Conservation (phyloP, 2,113 vertebrate genomes). For the Sarotherodon lohbergeri region DNA sequence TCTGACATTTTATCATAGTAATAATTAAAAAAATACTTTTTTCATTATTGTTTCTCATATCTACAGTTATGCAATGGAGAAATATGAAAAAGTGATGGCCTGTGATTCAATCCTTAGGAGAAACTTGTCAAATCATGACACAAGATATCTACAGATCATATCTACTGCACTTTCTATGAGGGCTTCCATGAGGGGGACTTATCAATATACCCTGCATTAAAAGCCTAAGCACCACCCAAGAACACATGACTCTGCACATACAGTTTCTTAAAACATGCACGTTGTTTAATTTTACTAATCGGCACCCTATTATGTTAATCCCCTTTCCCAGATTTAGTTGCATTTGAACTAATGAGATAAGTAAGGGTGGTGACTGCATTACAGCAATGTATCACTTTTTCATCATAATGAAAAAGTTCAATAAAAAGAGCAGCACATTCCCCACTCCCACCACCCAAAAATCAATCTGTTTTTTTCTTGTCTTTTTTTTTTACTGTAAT, state of each 20-base stretch:
- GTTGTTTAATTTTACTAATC: slow-evolving; percentile 7
- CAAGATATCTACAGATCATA: not conserved
- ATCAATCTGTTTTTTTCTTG: not conserved
- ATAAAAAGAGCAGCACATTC: not conserved
- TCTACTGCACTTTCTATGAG: not conserved
- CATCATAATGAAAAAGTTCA: not conserved
- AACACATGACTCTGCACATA: not conserved
- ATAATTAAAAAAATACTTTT: not conserved
- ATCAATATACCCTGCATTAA: not conserved
- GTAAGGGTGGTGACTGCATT: not conserved
- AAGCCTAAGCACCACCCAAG: not conserved
- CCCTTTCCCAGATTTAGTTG: slow-evolving; percentile 10
- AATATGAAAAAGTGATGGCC: not conserved
- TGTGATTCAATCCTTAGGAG: not conserved
- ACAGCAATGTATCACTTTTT: not conserved
- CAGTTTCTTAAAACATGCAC: not conserved
- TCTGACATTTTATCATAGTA: not conserved
- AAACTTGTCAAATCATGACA: not conserved
- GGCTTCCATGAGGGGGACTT: not conserved
- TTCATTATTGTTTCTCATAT: not conserved
- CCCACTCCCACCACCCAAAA: not conserved
- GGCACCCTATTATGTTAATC: slow-evolving; percentile 2
- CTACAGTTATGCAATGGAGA: not conserved
- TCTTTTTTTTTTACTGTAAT: not conserved
- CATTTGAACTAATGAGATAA: slow-evolving; percentile 20